Percentiles rank a stretch among this genome's conserved stretches.
These are phyloP conservation scores for Oreochromis niloticus DNA, from an alignment of 2,113 vertebrate genomes.

Conservation along the genomic window DNA sequence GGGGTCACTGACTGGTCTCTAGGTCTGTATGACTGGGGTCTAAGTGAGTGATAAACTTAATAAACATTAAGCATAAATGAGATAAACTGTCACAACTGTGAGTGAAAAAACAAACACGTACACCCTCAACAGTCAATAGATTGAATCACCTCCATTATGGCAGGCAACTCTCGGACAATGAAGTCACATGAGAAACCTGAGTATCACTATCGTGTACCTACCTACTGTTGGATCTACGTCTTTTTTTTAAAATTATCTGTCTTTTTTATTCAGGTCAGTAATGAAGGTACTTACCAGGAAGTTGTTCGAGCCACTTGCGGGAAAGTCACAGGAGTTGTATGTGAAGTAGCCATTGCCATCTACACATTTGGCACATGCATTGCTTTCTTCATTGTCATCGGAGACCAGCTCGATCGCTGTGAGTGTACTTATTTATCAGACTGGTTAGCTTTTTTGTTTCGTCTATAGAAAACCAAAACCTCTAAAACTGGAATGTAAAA, in stretches of 20 bases:
- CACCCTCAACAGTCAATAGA: background rate
- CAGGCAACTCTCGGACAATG: background rate
- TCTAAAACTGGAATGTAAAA: background rate
- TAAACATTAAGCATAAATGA: background rate
- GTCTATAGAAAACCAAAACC: background rate
- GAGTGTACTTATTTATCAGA: constrained; percentile 49
- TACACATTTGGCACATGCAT: constrained; percentile 98
- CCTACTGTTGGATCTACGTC: background rate
- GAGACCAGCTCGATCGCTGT: constrained; percentile 95
- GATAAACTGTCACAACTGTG: background rate
- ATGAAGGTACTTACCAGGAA: constrained; percentile 93
- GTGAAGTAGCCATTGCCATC: constrained; percentile 86
- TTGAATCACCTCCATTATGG: background rate
- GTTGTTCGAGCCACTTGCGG: constrained; percentile 92
- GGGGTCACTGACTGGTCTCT: background rate
- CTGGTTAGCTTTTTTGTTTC: background rate
- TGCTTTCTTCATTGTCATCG: constrained; percentile 96
- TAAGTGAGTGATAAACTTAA: background rate
- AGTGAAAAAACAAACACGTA: background rate
- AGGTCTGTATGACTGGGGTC: background rate
- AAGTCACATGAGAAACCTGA: background rate
- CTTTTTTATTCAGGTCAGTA: constrained; percentile 76
- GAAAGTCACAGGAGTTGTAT: constrained; percentile 81
- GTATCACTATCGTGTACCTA: background rate
- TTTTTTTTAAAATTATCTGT: background rate